A percentile compares a stretch with the other conserved stretches of the same genome.
Evolutionary conservation across 2,888 invertebrate species (phyloP).

Genomic region (Cryptus viduatorius): DNA sequence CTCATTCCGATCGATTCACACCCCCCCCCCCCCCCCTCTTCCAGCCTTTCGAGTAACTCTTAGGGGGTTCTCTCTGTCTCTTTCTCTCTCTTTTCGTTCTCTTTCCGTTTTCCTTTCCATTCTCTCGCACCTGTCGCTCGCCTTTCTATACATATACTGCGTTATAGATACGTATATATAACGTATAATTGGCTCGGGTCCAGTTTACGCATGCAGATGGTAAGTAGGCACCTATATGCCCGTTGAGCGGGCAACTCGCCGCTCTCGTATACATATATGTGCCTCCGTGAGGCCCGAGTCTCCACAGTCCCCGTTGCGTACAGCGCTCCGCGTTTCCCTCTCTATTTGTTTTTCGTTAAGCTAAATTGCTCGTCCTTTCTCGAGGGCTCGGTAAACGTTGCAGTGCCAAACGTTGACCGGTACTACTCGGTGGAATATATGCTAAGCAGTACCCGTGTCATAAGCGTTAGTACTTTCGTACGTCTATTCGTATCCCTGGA

Average conservation of each 20-base stretch:
- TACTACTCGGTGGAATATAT: conserved; percentile 45
- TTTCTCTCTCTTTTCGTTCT: too few species aligned
- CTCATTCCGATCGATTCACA: conserved; percentile 65
- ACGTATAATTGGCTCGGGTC: neutral
- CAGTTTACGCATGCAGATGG: neutral
- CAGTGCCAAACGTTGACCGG: conserved; percentile 76
- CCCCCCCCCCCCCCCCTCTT: neutral
- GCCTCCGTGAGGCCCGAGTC: conserved; percentile 6
- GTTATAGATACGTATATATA: neutral
- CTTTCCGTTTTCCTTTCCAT: neutral
- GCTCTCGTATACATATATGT: too few species aligned
- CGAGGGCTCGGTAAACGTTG: conserved; percentile 78
- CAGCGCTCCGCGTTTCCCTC: conserved; percentile 55
- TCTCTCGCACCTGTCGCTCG: conserved; percentile 5
- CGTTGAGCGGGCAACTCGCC: neutral
- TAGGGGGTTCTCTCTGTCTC: too few species aligned
- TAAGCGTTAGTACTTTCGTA: neutral
- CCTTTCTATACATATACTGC: neutral
- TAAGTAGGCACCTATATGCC: neutral
- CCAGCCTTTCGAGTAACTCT: neutral
- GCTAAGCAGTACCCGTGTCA: conserved; percentile 9
- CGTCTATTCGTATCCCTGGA: too few species aligned
- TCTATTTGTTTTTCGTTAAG: conserved; percentile 82
- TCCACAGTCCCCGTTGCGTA: neutral
- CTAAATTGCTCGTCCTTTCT: conserved; percentile 77